Base-by-base conservation (phyloP, 2,888 invertebrate genomes). In the Phyto melanocephala region DNA sequence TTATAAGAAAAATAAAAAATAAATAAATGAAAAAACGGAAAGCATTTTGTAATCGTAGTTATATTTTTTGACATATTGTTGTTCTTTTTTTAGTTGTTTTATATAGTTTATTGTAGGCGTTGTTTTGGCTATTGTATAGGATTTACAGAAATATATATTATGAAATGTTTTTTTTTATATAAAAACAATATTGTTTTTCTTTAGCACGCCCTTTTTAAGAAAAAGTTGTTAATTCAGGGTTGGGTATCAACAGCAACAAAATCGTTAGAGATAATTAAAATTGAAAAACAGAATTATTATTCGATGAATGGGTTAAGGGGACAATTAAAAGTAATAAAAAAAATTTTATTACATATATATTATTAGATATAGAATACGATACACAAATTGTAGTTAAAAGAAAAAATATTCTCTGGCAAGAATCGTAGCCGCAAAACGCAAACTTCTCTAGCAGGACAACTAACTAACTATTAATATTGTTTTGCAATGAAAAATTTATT, bases 1-100 rank as follows among this genome's bases (percentile, higher is more conserved):
- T 42, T 24, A 33, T 42, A 24, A 68, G 33, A 35, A 45, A 15
- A 45, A 56, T 15, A 35, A 17, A 42, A 20, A 58, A n/a, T n/a
- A n/a, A n/a, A n/a, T n/a, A n/a, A 33, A 33, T 40, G 10, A 11
- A 11, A 67, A 67, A 78, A 78, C 68, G 70, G 74, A 78, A 77
- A 65, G 65, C 28, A 54, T 79, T 65, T 74, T 77, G 72, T 63
- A 78, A 72, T 77, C 45, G 37, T 62, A 40, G 52, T 62, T 40
- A 37, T 62, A 77, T 80, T 76, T 80, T 77, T 45, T 63, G 58
- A 71, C 58, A 76, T 77, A 62, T 72, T 81, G 42, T 40, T 28
- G 33, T 42, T 42, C 15, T 17, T 15, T 67, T 13, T 24, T 52
- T 40, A 5, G 20, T 62, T 68, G 17, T 15, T 60, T 62, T 28